Evolutionary conservation across 2,888 invertebrate species (phyloP).

Genomic region (Ophion ellenae): DNA sequence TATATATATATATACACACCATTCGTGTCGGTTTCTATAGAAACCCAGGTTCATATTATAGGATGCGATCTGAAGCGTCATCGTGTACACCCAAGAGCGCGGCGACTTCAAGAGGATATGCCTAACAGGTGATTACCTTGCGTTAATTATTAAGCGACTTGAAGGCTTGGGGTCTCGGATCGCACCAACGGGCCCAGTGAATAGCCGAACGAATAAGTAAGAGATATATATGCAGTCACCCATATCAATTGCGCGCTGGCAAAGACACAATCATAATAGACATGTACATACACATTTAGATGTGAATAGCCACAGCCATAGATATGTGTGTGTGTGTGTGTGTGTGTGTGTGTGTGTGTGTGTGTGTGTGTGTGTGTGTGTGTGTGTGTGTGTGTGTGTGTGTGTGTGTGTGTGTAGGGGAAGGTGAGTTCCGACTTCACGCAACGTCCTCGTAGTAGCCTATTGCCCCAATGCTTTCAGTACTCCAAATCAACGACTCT

Average conservation of each 20-base stretch:
- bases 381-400: too few relatives aligned
- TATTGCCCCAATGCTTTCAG: too few relatives aligned
- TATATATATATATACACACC: not conserved
- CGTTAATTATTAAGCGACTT: slow-evolving; percentile 64
- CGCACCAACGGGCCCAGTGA: slow-evolving; percentile 29
- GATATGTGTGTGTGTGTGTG: too few relatives aligned
- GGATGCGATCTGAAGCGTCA: slow-evolving; percentile 56
- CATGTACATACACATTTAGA: too few relatives aligned
- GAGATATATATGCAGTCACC: slow-evolving; percentile 1
- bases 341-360: too few relatives aligned
- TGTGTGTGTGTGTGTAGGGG: too few relatives aligned
- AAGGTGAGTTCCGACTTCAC: too few relatives aligned
- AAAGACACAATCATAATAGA: not conserved
- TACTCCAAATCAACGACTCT: too few relatives aligned
- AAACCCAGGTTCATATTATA: slow-evolving; percentile 11
- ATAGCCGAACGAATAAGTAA: slow-evolving; percentile 19
- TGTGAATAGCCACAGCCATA: too few relatives aligned
- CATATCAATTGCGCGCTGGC: not conserved
- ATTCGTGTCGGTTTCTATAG: slow-evolving; percentile 24
- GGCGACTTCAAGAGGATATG: slow-evolving; percentile 59
- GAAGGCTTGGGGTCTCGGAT: slow-evolving; percentile 20
- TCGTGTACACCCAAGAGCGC: slow-evolving; percentile 39
- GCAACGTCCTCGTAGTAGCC: too few relatives aligned
- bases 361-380: too few relatives aligned
- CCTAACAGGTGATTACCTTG: slow-evolving; percentile 59